phyloP scores from a whole-genome alignment of 2,113 vertebrate species.

The Archocentrus centrarchus region DNA sequence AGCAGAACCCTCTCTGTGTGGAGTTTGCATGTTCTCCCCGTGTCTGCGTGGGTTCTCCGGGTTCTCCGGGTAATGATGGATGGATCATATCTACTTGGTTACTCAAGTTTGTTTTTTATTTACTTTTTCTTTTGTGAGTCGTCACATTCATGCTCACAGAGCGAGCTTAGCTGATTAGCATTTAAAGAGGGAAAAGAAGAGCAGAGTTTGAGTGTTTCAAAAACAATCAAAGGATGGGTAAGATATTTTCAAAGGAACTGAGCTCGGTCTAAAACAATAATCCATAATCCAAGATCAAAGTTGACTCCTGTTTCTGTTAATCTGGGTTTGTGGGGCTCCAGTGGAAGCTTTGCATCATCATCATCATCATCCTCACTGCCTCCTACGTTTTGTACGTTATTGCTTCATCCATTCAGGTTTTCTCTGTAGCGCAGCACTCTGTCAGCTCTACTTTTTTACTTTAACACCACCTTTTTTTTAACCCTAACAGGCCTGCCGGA shows the following conservation, averaged over 20 bases:
- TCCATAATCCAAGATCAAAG: constrained; percentile 57
- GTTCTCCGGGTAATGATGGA: too few relatives aligned
- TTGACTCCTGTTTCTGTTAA: constrained; percentile 19
- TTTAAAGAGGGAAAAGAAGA: fast-evolving
- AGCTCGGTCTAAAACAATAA: neutral
- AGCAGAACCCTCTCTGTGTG: too few relatives aligned
- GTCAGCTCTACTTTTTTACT: neutral
- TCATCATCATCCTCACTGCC: constrained; percentile 5
- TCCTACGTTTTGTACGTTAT: constrained; percentile 5
- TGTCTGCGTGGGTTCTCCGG: too few relatives aligned
- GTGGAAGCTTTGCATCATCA: constrained; percentile 23
- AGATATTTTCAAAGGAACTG: neutral
- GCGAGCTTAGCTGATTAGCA: neutral
- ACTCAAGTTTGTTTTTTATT: too few relatives aligned
- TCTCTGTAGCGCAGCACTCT: neutral
- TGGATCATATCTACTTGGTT: too few relatives aligned
- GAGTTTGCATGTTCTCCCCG: too few relatives aligned
- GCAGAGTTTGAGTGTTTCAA: neutral
- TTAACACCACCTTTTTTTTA: constrained; percentile 20
- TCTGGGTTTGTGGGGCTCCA: constrained; percentile 30
- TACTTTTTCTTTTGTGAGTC: too few relatives aligned
- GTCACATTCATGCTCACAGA: neutral
- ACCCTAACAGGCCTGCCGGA: constrained; percentile 89
- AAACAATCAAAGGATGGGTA: neutral
- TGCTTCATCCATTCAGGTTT: neutral